Evolutionary conservation across 2,888 invertebrate species (phyloP), one percentile per base, ranked within the genome.

Genomic region (Syrista parreyssii): DNA sequence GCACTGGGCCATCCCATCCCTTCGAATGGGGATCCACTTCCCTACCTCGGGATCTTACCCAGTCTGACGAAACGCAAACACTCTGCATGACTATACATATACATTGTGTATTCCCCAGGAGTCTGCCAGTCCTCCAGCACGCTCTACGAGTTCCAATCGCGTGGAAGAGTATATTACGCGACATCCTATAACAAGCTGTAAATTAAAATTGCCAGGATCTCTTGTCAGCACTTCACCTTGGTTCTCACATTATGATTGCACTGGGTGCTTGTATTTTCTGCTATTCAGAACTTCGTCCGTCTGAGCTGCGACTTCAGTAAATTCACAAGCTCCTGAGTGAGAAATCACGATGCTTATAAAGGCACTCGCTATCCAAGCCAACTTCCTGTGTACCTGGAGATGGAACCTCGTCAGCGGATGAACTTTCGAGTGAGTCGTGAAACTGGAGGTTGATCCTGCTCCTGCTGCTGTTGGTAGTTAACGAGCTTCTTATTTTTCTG

Each of bases 1-100:
- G 76, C 76, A 76, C 34, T 68, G 12, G 71, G 73, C 76, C 76
- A 76, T 76, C 72, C 40, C 72, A 32, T 73, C 40, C 76, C 76
- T 55, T 36, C 68, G 55, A 73, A 32, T 73, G 6, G 71, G 31
- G 12, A 71, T 31, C 71, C 71, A 33, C 31, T 71, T 71, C 71
- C 71, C 71, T 15, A 15, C 71, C 71, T 71, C 71, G 12, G 55
- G 71, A 71, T 31, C 71, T 23, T 15, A 40, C 15, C 15, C 40
- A 55, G 71, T 71, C 31, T 12, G 9, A 71, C 31, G 31, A 71
- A 71, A 71, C 71, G 71, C 71, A 71, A 71, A 71, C 31, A 71
- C 71, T 31, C 15, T 71, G 31, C 31, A 23, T 11, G 31, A 31
- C 55, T 55, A 9, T 55, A 55, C 55, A 55, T 23, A 23, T 55